Conservation (phyloP, 2,113 vertebrate genomes). For the Columbina picui region DNA sequence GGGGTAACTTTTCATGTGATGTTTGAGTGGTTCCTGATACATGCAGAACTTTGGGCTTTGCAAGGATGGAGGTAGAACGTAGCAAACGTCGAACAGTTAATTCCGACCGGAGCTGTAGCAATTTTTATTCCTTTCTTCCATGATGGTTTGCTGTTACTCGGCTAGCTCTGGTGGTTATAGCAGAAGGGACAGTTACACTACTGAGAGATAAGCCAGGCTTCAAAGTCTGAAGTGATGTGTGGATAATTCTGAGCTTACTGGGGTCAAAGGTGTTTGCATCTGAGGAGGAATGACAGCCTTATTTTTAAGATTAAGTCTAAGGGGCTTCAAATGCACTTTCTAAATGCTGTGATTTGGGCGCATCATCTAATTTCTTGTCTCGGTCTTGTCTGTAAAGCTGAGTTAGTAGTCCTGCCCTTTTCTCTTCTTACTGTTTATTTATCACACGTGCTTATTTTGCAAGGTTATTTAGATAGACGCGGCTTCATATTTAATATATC, state of each 20-base stretch:
- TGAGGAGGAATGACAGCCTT: not conserved
- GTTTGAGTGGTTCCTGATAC: not conserved
- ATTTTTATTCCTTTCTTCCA: not conserved
- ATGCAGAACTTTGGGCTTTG: not conserved
- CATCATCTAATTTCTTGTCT: not conserved
- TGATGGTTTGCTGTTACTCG: not conserved
- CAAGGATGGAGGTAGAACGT: not conserved
- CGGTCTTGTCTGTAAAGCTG: not conserved
- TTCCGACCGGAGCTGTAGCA: not conserved
- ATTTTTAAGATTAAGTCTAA: not conserved
- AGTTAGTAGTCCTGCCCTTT: not conserved
- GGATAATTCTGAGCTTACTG: not conserved
- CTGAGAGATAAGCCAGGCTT: slow-evolving; percentile 45
- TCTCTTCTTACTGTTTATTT: not conserved
- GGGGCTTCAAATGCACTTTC: not conserved
- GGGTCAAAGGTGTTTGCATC: slow-evolving; percentile 33
- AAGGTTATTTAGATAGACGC: not conserved
- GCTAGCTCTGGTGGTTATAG: not conserved
- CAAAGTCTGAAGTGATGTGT: slow-evolving; percentile 48
- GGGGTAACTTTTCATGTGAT: accelerated
- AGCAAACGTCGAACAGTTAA: not conserved
- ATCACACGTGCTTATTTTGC: accelerated
- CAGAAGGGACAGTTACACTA: slow-evolving; percentile 15
- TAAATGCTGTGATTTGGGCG: not conserved
- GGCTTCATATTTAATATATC: accelerated